phyloP scores from a whole-genome alignment of 2,888 invertebrate genomes.

The Caenorhabditis sp. region DNA sequence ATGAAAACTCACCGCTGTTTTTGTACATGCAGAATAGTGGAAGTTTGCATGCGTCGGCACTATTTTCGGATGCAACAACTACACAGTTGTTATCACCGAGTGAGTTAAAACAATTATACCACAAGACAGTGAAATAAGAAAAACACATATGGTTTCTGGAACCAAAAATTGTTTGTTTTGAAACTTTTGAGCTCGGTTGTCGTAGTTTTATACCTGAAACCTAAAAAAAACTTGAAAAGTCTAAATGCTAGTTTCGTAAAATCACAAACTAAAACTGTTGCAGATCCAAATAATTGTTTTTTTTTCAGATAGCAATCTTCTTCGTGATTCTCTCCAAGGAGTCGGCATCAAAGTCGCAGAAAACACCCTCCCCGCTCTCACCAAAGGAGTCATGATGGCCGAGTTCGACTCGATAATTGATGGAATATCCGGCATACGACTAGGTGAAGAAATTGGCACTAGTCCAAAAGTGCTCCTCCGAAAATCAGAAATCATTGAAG shows the following conservation, averaged over 20 bases:
- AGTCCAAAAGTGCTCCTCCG: constrained; percentile 55
- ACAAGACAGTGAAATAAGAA: not conserved
- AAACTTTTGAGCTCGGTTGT: no score
- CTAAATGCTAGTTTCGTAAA: no score
- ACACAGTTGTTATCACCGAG: constrained; percentile 53
- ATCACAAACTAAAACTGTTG: no score
- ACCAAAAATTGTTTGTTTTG: no score
- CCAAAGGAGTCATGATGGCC: constrained; percentile 36
- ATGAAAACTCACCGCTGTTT: constrained; percentile 65
- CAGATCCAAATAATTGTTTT: no score
- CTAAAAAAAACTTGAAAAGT: no score
- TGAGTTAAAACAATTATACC: constrained; percentile 4
- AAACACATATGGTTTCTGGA: no score
- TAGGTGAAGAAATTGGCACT: constrained; percentile 57
- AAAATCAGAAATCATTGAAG: constrained; percentile 35
- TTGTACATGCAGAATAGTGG: constrained; percentile 68
- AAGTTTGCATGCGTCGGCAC: constrained; percentile 62
- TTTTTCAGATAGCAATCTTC: constrained; percentile 46
- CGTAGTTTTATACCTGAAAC: no score
- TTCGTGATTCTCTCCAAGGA: constrained; percentile 44
- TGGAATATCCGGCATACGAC: constrained; percentile 44
- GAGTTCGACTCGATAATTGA: constrained; percentile 39
- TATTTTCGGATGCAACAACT: constrained; percentile 70
- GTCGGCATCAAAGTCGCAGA: constrained; percentile 49
- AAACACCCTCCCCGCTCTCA: constrained; percentile 19